These are phyloP conservation scores for Eremobia ochroleuca DNA, from an alignment of 2,888 invertebrate species.

Conservation along the genomic window DNA sequence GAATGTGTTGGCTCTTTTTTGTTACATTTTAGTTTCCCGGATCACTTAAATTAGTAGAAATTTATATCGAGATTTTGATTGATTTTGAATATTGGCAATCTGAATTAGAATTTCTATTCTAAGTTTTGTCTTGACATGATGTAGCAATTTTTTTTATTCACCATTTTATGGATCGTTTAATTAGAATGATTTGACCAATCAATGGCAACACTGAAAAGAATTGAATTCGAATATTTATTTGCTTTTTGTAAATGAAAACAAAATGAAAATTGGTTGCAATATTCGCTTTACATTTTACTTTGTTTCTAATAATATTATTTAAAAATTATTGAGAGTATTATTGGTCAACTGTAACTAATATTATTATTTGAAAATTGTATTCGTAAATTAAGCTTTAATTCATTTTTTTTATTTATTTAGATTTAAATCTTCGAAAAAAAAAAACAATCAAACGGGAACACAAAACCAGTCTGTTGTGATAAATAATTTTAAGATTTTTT, in stretches of 20 bases:
- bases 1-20: conserved; percentile 57
- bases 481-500: conserved; percentile 84
- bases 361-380: conserved; percentile 69
- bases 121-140: conserved; percentile 3
- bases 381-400: conserved; percentile 86
- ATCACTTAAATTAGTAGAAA: conserved; percentile 32
- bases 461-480: conserved; percentile 89
- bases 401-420: conserved; percentile 83
- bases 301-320: conserved; percentile 38
- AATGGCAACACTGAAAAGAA: conserved; percentile 11
- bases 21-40: conserved; percentile 48
- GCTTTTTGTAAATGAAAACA: conserved; percentile 6
- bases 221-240: background rate
- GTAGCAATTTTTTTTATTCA: background rate
- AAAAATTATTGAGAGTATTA: conserved; percentile 45
- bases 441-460: conserved; percentile 79
- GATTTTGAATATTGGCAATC: conserved; percentile 21
- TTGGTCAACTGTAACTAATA: conserved; percentile 52
- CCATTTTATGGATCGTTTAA: background rate
- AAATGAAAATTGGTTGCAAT: conserved; percentile 51
- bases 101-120: background rate
- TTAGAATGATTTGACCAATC: background rate
- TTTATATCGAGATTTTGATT: conserved; percentile 14
- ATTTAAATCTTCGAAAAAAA: conserved; percentile 68
- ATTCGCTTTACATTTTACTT: conserved; percentile 43